Evolutionary conservation across 2,113 vertebrate genomes (phyloP).

Genomic region (Phasianus colchicus): DNA sequence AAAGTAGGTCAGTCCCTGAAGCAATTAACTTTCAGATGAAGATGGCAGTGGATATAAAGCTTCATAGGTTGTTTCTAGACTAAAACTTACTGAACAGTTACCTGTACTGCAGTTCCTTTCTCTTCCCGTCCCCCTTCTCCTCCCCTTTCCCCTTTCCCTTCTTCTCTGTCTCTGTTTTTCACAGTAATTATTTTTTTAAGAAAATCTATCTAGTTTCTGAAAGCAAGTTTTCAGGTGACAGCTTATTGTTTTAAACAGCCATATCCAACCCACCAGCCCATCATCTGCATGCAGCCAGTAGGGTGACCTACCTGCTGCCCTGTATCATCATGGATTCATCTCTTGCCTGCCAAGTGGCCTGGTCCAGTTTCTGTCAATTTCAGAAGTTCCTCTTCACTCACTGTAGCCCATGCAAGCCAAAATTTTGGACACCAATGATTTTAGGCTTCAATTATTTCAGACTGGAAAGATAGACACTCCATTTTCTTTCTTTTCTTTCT

Average conservation of each 20-base stretch:
- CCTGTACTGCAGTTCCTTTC: background rate
- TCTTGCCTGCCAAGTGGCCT: too few relatives aligned
- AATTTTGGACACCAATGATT: too few relatives aligned
- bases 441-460: background rate
- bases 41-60: background rate
- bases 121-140: background rate
- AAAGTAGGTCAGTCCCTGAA: background rate
- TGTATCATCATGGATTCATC: too few relatives aligned
- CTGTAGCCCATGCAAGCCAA: too few relatives aligned
- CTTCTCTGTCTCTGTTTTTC: background rate
- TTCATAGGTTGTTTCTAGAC: background rate
- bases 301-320: too few relatives aligned
- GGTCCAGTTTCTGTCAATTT: too few relatives aligned
- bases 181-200: background rate
- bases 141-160: background rate
- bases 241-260: background rate
- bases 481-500: background rate
- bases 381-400: too few relatives aligned
- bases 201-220: background rate
- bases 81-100: rapidly evolving
- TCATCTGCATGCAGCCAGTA: too few relatives aligned
- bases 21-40: background rate
- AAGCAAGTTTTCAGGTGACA: background rate
- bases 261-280: too few relatives aligned
- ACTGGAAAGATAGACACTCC: background rate